These are phyloP conservation scores for Ophiodon elongatus DNA, from an alignment of 2,113 vertebrate genomes.

Conservation along the genomic window DNA sequence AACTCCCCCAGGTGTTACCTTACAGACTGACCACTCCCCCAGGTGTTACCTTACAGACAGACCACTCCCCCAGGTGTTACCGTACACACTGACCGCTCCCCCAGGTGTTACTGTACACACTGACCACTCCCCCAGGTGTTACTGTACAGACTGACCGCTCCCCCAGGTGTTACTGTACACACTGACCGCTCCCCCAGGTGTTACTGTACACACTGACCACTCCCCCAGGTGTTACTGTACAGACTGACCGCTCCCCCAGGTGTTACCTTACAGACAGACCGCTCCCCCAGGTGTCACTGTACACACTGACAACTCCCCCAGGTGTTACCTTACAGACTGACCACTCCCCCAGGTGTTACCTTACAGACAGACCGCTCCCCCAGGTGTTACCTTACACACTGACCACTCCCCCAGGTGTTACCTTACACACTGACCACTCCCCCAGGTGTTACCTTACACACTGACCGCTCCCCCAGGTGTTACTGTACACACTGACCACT, in stretches of 20 bases:
- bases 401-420: too few relatives aligned
- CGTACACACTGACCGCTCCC: not conserved
- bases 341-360: too few relatives aligned
- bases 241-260: not conserved
- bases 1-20: not conserved
- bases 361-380: too few relatives aligned
- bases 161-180: not conserved
- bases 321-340: too few relatives aligned
- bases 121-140: not conserved
- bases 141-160: not conserved
- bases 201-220: not conserved
- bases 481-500: too few relatives aligned
- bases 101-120: not conserved
- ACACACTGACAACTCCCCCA: too few relatives aligned
- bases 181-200: not conserved
- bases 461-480: too few relatives aligned
- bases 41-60: not conserved
- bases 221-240: not conserved
- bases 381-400: too few relatives aligned
- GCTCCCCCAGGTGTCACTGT: too few relatives aligned
- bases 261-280: too few relatives aligned
- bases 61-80: not conserved
- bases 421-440: too few relatives aligned
- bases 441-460: too few relatives aligned
- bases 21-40: not conserved